Evolutionary conservation across 2,797 vertebrate genomes (phyloP), one percentile per base, ranked within the genome.

Genomic region (Moxostoma hubbsi): DNA sequence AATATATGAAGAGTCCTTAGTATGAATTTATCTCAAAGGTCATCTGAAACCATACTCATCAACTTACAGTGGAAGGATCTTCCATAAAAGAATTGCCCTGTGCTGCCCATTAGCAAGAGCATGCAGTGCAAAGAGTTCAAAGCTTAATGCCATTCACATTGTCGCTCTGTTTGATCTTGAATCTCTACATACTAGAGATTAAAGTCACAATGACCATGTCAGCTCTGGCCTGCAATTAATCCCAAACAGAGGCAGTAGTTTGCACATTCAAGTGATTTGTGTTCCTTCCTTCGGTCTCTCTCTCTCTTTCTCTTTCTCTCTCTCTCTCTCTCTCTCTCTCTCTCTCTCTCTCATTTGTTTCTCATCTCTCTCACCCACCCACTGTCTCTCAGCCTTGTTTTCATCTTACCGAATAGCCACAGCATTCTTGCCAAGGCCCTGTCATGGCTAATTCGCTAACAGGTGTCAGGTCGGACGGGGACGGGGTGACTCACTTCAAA

Each of bases 401-500:
- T 84, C 72, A 84, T 81, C 85, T 86, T 2, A 55, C 78, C 73
- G 83, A 86, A 78, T 86, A 73, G 82, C 55, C 72, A 45, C 65
- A 80, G 81, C 24, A 45, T 76, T 82, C 84, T 87, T 87, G 86
- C 88, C 84, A 87, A 87, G 73, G 74, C 85, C 81, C 86, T 91
- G 85, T 91, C 89, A 74, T 46, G 80, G 58, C 81, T 85, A 86
- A 92, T 87, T 81, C 73, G 58, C 65, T 66, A 88, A 92, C 65
- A 87, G 87, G 89, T 84, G 65, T 85, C 86, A 92, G 88, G 81
- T 76, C 76, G 11, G 18, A 68, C 83, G 85, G 63, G 76, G 88
- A 83, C 13, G 87, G 69, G 75, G 73, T 81, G 71, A 74, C 96
- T 97, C 95, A 99, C 97, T 93, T 99, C 97, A 94, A 99, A 96